These are phyloP conservation scores for human DNA, from an alignment of 2,113 vertebrate genomes.

Conservation along the genomic window DNA sequence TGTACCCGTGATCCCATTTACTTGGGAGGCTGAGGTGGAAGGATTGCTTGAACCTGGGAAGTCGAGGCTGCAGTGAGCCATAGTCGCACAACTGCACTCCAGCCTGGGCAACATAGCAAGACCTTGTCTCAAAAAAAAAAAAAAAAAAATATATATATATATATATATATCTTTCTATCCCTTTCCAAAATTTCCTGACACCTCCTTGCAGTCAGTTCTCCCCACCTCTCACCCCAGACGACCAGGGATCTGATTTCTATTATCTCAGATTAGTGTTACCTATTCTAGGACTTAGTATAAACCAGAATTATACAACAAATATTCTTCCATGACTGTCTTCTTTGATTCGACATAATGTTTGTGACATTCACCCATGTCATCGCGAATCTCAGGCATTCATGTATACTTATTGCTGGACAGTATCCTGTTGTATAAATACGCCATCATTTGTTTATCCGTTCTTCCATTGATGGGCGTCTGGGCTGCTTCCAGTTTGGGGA, in stretches of 20 bases:
- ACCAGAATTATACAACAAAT: background rate
- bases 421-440: background rate
- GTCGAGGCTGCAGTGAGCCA: too few species aligned
- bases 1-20: too few species aligned
- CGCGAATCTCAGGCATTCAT: background rate
- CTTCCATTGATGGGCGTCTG: rapidly evolving
- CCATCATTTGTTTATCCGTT: background rate
- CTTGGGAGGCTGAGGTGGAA: too few species aligned
- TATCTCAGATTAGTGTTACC: background rate
- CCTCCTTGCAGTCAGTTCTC: background rate
- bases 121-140: too few species aligned
- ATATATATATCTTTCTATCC: too few species aligned
- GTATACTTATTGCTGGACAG: background rate
- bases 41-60: too few species aligned
- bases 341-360: background rate
- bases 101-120: too few species aligned
- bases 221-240: background rate
- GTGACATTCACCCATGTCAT: background rate
- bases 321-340: background rate
- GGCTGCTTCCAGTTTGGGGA: background rate
- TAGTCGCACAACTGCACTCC: too few species aligned
- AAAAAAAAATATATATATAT: too few species aligned
- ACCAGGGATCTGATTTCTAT: background rate
- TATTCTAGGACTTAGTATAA: background rate
- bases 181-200: background rate